Evolutionary conservation across 2,888 invertebrate genomes (phyloP).

Genomic region (Anoplius nigerrimus): DNA sequence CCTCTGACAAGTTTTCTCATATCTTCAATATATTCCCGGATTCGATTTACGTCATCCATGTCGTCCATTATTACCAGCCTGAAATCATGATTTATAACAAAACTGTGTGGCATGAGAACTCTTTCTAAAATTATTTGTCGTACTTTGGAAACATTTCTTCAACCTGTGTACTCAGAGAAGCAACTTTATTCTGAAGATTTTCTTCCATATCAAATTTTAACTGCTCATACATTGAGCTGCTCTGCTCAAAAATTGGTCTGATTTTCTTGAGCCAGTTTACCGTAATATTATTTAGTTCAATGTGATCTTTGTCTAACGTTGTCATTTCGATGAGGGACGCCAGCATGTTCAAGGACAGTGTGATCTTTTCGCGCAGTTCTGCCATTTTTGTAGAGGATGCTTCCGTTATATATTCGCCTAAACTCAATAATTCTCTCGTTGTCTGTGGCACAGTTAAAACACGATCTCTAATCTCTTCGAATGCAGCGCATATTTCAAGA

Average conservation of each 20-base stretch:
- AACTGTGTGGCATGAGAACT: too few species aligned
- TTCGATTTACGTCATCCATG: constrained; percentile 88
- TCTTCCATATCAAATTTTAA: constrained; percentile 92
- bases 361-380: constrained; percentile 83
- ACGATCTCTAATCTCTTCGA: constrained; percentile 82
- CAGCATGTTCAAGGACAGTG: constrained; percentile 81
- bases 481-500: constrained; percentile 82
- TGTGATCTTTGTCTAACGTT: constrained; percentile 84
- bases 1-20: constrained; percentile 86
- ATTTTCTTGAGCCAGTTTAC: constrained; percentile 90
- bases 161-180: constrained; percentile 83
- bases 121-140: not conserved
- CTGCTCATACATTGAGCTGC: constrained; percentile 87
- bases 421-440: constrained; percentile 87
- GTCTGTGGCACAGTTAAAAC: constrained; percentile 85
- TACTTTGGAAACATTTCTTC: constrained; percentile 83
- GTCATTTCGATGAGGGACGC: constrained; percentile 86
- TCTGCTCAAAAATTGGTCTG: constrained; percentile 87
- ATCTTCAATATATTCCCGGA: constrained; percentile 87
- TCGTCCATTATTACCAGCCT: constrained; percentile 85
- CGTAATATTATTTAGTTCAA: constrained; percentile 87
- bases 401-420: constrained; percentile 83
- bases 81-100: not conserved
- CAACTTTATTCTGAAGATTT: constrained; percentile 81
- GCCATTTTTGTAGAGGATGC: constrained; percentile 85